Evolutionary conservation across 2,797 vertebrate genomes (phyloP).

Genomic region (Poecile montanus): DNA sequence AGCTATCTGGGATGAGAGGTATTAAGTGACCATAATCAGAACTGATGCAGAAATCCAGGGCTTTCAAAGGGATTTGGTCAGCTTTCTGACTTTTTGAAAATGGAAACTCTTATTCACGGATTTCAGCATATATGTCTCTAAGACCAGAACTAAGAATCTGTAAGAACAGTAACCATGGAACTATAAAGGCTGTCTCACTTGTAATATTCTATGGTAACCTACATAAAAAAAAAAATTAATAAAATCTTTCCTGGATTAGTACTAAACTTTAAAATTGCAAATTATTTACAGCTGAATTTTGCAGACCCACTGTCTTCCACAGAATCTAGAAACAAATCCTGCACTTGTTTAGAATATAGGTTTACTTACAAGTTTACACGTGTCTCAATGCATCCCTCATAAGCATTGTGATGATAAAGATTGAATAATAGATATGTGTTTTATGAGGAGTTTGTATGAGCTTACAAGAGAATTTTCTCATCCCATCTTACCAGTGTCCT

Average conservation of each 20-base stretch:
- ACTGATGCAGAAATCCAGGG: background rate
- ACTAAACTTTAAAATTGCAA: background rate
- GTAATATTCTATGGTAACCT: background rate
- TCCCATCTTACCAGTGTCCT: background rate
- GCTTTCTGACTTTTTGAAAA: background rate
- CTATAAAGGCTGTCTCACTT: background rate
- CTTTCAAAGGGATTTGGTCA: background rate
- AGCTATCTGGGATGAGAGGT: background rate
- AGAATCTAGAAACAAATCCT: background rate
- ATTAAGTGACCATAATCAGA: background rate
- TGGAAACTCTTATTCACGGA: background rate
- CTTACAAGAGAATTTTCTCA: background rate
- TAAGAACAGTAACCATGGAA: background rate
- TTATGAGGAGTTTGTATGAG: constrained; percentile 1
- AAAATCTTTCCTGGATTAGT: background rate
- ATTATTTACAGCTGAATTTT: background rate
- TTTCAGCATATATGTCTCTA: background rate
- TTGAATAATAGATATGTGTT: constrained; percentile 21
- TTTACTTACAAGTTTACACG: background rate
- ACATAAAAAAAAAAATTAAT: background rate
- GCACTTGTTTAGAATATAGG: background rate
- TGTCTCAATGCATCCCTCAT: background rate
- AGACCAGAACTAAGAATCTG: background rate
- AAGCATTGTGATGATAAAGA: background rate
- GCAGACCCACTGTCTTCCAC: background rate